These are phyloP conservation scores for Coilia nasus DNA, from an alignment of 2,797 vertebrate genomes.

Conservation along the genomic window DNA sequence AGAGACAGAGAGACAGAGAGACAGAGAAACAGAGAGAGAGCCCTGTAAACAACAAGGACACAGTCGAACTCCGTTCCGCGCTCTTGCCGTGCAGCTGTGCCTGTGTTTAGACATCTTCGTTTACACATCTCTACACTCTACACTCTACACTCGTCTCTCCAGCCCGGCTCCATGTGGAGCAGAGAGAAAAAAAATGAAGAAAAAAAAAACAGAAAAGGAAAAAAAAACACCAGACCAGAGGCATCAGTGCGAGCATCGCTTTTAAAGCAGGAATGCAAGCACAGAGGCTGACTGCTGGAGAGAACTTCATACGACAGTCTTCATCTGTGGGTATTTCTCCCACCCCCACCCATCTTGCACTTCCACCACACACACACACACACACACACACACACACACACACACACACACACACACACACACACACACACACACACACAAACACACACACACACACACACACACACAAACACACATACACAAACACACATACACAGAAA, in stretches of 20 bases:
- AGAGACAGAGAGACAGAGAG: too few species aligned
- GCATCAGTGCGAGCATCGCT: not conserved
- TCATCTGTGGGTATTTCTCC: not conserved
- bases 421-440: too few species aligned
- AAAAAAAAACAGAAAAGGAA: not conserved
- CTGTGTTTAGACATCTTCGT: constrained; percentile 15
- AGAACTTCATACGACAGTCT: constrained; percentile 20
- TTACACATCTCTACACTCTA: not conserved
- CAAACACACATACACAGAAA: too few species aligned
- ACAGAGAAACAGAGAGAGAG: not conserved
- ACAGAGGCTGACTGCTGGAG: not conserved
- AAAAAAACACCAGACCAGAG: not conserved
- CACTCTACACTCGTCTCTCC: not conserved
- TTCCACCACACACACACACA: too few species aligned
- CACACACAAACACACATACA: too few species aligned
- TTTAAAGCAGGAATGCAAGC: not conserved
- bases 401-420: too few species aligned
- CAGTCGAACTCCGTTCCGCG: not conserved
- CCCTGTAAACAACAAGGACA: not conserved
- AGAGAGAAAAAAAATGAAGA: not conserved
- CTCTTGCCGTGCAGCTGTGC: not conserved
- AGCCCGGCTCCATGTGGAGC: not conserved
- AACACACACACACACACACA: too few species aligned
- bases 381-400: too few species aligned
- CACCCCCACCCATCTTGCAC: not conserved